Base-by-base conservation (phyloP, 2,888 invertebrate genomes). In the Dysmachus trigonus region DNA sequence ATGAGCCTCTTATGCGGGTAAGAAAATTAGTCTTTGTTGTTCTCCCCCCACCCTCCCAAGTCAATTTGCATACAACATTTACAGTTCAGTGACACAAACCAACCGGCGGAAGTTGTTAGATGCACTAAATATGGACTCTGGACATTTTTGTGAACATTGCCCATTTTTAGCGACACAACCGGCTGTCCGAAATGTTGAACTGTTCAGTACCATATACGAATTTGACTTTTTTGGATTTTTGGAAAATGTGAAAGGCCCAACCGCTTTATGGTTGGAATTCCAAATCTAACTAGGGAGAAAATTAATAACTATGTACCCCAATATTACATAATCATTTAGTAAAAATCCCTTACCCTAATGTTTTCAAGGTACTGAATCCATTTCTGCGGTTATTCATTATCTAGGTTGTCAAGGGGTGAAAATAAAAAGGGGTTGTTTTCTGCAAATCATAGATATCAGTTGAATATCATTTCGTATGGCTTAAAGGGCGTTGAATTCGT, bases 1-100 rank as follows among this genome's bases (percentile, higher is more conserved):
- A 82, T 83, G 83, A 27, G 83, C 38, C 22, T 72, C 72, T 83
- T 83, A 72, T 83, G 71, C 72, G 72, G 83, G 83, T 83, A 83
- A 83, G 47, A 83, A n/a, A 83, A 81, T 33, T 41, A 35, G 72
- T 72, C 33, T 83, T 82, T 82, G 53, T 82, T 62, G 35, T n/a
- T 10, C 18, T 6, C 33, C 33, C 30, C 4, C 38, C 38, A n/a
- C 38, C 31, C 31, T 31, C 31, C 31, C 31, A 41, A 62, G 27
- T 18, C 10, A 77, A 53, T 62, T 82, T 82, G 62, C 62, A 53
- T 82, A 82, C 77, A 77, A 41, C 77, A 31, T 53, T 62, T 82
- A 82, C 81, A 82, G 81, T 82, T 82, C 81, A 35, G 51, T 62
- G 81, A 62, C 62, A 35, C 31, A 62, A 62, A 82, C 5, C 33